Conservation (phyloP, 2,888 invertebrate genomes). For the Diarsia mendica region DNA sequence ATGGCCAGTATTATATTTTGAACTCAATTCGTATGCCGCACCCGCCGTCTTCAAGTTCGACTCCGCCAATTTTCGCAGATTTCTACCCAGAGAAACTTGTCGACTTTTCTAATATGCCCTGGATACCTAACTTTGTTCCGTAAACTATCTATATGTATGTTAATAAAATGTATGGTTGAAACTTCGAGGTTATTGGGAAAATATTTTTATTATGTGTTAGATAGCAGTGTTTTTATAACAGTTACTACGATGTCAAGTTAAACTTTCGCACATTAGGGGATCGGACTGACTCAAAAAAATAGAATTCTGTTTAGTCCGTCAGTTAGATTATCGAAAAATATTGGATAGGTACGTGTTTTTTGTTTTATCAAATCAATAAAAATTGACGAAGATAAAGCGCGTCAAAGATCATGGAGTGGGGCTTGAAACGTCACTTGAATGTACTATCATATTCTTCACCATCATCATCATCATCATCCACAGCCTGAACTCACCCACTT, state of each 20-base stretch:
- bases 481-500: too few species aligned
- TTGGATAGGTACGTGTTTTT: too few species aligned
- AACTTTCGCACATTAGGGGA: background rate
- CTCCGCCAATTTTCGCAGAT: slow-evolving; percentile 68
- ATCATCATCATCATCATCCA: too few species aligned
- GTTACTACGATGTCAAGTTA: background rate
- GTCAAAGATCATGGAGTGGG: too few species aligned
- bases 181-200: slow-evolving; percentile 12
- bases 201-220: background rate
- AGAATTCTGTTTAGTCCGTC: too few species aligned
- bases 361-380: too few species aligned
- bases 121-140: slow-evolving; percentile 56
- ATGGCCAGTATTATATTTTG: slow-evolving; percentile 44
- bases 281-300: too few species aligned
- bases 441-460: too few species aligned
- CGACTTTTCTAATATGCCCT: slow-evolving; percentile 67
- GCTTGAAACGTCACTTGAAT: too few species aligned
- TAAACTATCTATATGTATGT: slow-evolving; percentile 16
- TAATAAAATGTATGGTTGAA: slow-evolving; percentile 15
- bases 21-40: slow-evolving; percentile 64
- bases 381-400: too few species aligned
- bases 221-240: background rate
- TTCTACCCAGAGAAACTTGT: slow-evolving; percentile 61
- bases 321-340: too few species aligned
- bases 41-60: slow-evolving; percentile 53